Conservation (phyloP, 1,140 invertebrate genomes). For the Heliconius eleuchia region DNA sequence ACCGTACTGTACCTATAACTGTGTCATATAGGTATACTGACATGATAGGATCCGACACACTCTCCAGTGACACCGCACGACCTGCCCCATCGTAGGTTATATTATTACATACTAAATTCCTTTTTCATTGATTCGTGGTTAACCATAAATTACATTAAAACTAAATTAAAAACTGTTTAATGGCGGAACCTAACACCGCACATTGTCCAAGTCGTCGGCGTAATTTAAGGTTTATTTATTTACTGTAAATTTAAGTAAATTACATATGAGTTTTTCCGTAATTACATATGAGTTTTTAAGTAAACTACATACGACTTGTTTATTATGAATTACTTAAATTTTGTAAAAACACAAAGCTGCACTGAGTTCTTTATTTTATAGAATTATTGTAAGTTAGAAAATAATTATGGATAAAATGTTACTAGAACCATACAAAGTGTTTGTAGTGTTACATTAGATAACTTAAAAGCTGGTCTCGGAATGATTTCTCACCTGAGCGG, state of each 20-base stretch:
- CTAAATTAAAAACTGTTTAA: not conserved
- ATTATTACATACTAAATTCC: not conserved
- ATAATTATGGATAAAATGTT: too few species aligned
- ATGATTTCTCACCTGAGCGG: conserved; percentile 59
- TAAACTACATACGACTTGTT: too few species aligned
- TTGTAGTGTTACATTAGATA: too few species aligned
- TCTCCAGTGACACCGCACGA: not conserved
- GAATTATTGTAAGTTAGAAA: too few species aligned
- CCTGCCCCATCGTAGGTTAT: not conserved
- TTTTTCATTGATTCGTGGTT: not conserved
- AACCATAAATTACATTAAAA: not conserved
- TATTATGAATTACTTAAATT: too few species aligned
- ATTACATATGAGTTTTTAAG: too few species aligned
- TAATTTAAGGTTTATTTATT: not conserved
- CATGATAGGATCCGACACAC: not conserved
- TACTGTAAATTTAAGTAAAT: not conserved
- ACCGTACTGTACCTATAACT: not conserved
- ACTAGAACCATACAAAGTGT: too few species aligned
- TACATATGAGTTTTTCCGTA: too few species aligned
- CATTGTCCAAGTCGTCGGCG: not conserved
- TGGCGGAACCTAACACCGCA: not conserved
- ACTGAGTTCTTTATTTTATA: too few species aligned
- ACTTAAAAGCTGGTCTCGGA: too few species aligned
- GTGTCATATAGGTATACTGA: not conserved
- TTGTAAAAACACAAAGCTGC: too few species aligned